Base-by-base conservation (phyloP, 2,888 invertebrate species). In the Thera obeliscata region DNA sequence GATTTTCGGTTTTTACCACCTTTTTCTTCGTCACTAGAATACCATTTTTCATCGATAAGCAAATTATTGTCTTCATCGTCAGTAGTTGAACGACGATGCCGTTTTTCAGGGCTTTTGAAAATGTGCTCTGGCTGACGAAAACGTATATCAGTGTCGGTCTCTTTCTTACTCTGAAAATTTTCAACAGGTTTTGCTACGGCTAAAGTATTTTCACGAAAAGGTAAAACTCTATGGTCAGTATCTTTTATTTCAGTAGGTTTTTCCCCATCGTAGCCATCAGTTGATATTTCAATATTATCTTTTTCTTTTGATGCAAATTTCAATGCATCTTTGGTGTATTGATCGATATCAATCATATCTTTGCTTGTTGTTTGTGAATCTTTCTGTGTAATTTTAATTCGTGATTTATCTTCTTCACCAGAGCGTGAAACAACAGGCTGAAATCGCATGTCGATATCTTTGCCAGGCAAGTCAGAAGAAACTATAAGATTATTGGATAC, bases 21-120 rank as follows among this genome's bases (percentile, higher is more conserved):
- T 69, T 96, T 96, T 78, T 96, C 96, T 76, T 96, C 96, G 76
- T 97, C 97, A 82, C 97, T 97, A 2, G 97, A 97, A 82, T 97
- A 97, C 96, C 97, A 97, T 86, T 96, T 95, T 76, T 94, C 94
- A 74, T 94, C 94, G 69, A 94, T 94, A 70, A 92, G 86, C 74
- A 94, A 86, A 83, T 94, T 94, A 66, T 94, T 94, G 73, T 95
- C 95, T 78, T 95, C 95, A 69, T 95, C 95, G 63, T 94, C 94
- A 64, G 94, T 95, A 60, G 94, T 94, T 41, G 93, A 93, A 1
- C 91, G 90, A 56, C 94, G 89, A 77, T 90, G 86, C 73, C 89
- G 82, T 78, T 92, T 93, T 74, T 90, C 91, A 49, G 90, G 83
- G 81, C 87, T 91, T 84, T 91, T 92, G 71, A 89, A 92, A 70